Conservation (phyloP, 2,888 invertebrate species). For the Leptinotarsa juncta region DNA sequence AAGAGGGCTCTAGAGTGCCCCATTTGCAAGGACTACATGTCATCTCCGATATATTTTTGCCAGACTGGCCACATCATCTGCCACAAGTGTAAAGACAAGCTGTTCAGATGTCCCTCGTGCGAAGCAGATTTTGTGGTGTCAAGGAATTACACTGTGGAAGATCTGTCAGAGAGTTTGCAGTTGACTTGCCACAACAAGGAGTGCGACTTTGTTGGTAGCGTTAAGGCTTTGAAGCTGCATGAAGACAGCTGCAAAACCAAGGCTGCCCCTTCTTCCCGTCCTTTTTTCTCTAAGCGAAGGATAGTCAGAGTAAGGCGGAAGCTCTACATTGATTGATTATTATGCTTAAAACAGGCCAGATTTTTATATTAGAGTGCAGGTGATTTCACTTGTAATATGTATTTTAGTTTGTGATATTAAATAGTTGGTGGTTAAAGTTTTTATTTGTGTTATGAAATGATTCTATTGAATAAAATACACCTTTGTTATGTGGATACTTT, state of each 20-base stretch:
- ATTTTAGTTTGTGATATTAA: slow-evolving; percentile 6
- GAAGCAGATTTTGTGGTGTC: background rate
- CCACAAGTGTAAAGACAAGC: background rate
- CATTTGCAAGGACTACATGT: slow-evolving; percentile 6
- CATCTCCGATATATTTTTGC: background rate
- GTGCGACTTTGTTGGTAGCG: slow-evolving; percentile 5
- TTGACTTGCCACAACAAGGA: slow-evolving; percentile 5
- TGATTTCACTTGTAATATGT: background rate
- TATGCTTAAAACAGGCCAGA: background rate
- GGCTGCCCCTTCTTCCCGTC: background rate
- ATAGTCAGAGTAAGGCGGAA: slow-evolving; percentile 3
- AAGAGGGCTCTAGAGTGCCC: slow-evolving; percentile 1
- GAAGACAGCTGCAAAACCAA: background rate
- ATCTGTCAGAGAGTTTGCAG: background rate
- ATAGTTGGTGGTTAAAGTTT: background rate
- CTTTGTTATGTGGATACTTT: too few relatives aligned
- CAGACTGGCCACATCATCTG: slow-evolving; percentile 2
- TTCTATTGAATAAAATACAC: background rate
- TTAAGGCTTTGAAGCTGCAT: background rate
- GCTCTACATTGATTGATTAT: background rate
- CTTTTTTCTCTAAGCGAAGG: slow-evolving; percentile 1
- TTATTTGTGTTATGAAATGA: background rate
- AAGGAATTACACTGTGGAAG: background rate
- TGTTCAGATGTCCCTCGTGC: slow-evolving; percentile 1
- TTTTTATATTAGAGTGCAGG: too few relatives aligned